Base-by-base conservation (phyloP, 2,797 vertebrate species). In the Masticophis lateralis region DNA sequence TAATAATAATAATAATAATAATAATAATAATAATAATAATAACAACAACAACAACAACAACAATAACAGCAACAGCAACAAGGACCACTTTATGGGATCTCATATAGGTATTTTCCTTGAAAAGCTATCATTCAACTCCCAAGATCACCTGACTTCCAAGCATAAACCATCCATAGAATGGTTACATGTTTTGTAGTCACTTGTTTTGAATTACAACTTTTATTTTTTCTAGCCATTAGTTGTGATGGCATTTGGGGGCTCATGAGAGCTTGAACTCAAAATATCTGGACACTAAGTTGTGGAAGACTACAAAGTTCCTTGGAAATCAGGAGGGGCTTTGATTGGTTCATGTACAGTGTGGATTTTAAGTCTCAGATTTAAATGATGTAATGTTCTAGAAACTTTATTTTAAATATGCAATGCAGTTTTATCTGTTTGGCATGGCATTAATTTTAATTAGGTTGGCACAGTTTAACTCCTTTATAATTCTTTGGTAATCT, bases 401-500 rank as follows among this genome's bases (percentile, higher is more conserved):
- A 47, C 47, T 88, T 88, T 57, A 86, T 88, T 53, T 83, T 89
- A 91, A 89, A 86, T 89, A 89, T 92, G 59, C 86, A 91, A 66
- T 74, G 37, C 51, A 89, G 59, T 91, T 86, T 91, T 92, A 89
- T 92, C 91, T 91, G 79, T 88, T 83, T 92, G 89, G 66, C 16
- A 59, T 92, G 86, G 86, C 90, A 88, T 92, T 92, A 86, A 91
- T 92, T 92, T 91, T 88, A 91, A 92, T 94, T 89, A 91, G 89
- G 59, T 60, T 92, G 69, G 66, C 51, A 92, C 89, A 86, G 37
- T 83, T 92, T 92, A 94, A 93, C 92, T 93, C 90, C 86, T 93
- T 93, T 93, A 87, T 93, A 91, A 93, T 93, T 93, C 90, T 93
- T 93, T 89, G 90, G 92, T 93, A 93, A 90, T 93, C 86, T 93